Base-by-base conservation (phyloP, 2,797 vertebrate species). In the Somateria mollissima region DNA sequence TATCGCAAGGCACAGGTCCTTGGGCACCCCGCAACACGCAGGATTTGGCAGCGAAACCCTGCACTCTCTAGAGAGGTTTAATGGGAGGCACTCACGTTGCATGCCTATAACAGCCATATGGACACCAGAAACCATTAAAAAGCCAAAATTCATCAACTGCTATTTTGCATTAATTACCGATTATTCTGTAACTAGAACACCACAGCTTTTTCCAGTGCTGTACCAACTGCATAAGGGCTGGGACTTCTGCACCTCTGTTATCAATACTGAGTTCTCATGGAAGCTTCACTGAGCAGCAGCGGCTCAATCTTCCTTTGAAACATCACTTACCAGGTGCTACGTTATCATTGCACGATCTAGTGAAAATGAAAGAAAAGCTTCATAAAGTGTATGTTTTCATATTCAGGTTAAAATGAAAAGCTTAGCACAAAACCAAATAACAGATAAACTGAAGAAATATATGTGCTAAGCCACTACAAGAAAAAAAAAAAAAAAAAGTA, bases 91-190 rank as follows among this genome's bases (percentile, higher is more conserved):
- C 53, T 71, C 37, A 20, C 0, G 3, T 27, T 66, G 22, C 2
- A 0, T 18, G 21, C 75, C 69, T 3, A 2, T 36, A 69, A 79
- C 70, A 70, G 51, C 51, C 60, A 45, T 0, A 0, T 58, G 14
- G 21, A 36, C 8, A 39, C 54, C 30, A 86, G 39, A 74, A 88
- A 36, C 13, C 0, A 0, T 32, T 67, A 47, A 74, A 95, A 87
- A 82, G 41, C n/a, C 37, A 27, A 27, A 67, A 90, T 66, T 4
- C 57, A 14, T 21, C 72, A 80, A 13, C 5, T 19, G 57, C n/a
- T 61, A 28, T 10, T 53, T 53, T 28, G n/a, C 20, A 86, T 67
- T 71, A 67, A 90, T 25, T 88, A 51, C 61, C 13, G 3, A 39
- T 69, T 56, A 32, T 86, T 70, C 67, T 2, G 0, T 36, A 85